Evolutionary conservation across 2,113 vertebrate genomes (phyloP).

Genomic region (Clarias batrachus): DNA sequence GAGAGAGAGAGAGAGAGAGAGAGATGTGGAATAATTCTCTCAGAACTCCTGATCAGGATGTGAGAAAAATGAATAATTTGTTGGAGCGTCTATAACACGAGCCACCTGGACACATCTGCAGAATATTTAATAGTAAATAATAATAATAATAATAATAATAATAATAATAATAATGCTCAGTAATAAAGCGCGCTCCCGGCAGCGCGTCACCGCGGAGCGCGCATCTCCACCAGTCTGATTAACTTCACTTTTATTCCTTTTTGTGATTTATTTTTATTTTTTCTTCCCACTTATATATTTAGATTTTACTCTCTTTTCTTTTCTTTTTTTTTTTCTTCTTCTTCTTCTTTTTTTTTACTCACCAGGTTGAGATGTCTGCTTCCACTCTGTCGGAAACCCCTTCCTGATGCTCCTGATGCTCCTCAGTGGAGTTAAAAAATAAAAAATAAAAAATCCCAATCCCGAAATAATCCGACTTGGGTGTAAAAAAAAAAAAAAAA

Average conservation of each 20-base stretch:
- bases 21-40: conserved; percentile 12
- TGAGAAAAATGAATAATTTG: neutral
- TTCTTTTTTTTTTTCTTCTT: neutral
- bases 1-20: neutral
- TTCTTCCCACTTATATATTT: neutral
- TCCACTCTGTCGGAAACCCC: conserved; percentile 61
- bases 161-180: neutral
- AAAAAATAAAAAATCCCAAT: neutral
- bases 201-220: neutral
- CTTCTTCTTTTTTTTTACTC: conserved; percentile 55
- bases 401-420: conserved; percentile 25
- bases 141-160: neutral
- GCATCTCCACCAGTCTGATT: neutral
- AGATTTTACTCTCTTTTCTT: neutral
- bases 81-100: neutral
- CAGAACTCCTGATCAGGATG: neutral
- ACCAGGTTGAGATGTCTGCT: conserved; percentile 64
- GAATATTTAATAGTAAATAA: no score
- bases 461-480: conserved; percentile 56
- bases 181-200: neutral
- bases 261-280: no score
- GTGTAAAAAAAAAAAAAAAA: neutral
- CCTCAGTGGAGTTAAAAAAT: conserved; percentile 13
- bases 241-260: neutral
- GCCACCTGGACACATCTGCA: neutral